Conservation (phyloP, 2,113 vertebrate species). For the Corynorhinus townsendii region DNA sequence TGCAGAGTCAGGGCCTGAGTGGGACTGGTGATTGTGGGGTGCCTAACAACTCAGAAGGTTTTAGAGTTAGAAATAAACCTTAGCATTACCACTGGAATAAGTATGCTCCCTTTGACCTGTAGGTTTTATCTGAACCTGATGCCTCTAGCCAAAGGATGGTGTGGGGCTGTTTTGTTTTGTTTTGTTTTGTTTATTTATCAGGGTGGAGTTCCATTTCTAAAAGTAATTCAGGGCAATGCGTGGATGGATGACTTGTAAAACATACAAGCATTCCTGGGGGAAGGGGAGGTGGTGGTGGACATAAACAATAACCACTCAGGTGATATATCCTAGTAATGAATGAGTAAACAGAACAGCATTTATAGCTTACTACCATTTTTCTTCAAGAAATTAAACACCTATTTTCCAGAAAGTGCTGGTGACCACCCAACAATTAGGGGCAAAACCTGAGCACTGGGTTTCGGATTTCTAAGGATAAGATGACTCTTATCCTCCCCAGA, state of each 20-base stretch:
- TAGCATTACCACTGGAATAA: background rate
- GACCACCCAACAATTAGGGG: background rate
- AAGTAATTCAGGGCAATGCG: background rate
- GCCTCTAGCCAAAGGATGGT: background rate
- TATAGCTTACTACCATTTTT: background rate
- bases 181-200: background rate
- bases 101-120: rapidly evolving
- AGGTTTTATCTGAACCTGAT: background rate
- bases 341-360: background rate
- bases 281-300: background rate
- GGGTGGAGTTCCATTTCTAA: background rate
- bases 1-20: background rate
- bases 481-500: no score
- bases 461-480: background rate
- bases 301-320: background rate
- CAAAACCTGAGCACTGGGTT: background rate
- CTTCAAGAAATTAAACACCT: background rate
- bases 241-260: background rate
- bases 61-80: background rate
- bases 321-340: background rate
- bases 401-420: background rate
- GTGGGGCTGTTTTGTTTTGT: background rate
- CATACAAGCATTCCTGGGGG: background rate
- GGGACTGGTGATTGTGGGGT: background rate
- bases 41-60: background rate